phyloP scores from a whole-genome alignment of 2,888 invertebrate genomes.

The Petrolisthes cinctipes region DNA sequence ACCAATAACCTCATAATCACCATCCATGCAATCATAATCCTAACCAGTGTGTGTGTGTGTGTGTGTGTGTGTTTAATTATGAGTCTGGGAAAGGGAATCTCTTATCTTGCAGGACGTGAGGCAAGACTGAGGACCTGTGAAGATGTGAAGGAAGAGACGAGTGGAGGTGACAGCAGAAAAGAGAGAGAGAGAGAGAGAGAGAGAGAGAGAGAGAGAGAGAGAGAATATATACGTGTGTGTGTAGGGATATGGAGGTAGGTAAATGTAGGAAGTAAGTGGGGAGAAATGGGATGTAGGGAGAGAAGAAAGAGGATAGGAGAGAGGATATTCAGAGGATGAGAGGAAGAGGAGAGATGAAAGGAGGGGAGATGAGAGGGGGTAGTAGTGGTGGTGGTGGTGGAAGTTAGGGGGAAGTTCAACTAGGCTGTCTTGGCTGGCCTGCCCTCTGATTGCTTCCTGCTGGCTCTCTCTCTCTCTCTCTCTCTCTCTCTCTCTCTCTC shows the following conservation, averaged over 20 bases:
- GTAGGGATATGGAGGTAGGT: neutral
- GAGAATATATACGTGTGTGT: neutral
- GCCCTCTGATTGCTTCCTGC: too few species aligned
- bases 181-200: neutral
- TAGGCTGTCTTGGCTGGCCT: too few species aligned
- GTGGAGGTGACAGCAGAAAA: constrained; percentile 17
- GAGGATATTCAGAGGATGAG: neutral
- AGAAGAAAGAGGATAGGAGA: neutral
- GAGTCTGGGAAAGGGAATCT: too few species aligned
- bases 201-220: constrained; percentile 3
- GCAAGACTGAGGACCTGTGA: neutral
- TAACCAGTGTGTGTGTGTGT: neutral
- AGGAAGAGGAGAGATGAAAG: neutral
- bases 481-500: too few species aligned
- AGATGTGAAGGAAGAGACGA: neutral
- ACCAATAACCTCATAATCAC: neutral
- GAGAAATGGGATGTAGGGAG: constrained; percentile 17
- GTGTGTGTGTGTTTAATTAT: too few species aligned
- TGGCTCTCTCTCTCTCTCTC: too few species aligned
- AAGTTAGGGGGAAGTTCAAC: neutral
- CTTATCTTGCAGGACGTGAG: too few species aligned
- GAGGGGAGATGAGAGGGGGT: neutral
- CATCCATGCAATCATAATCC: neutral
- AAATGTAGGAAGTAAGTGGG: neutral
- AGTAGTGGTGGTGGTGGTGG: neutral